phyloP scores from a whole-genome alignment of 2,888 invertebrate genomes.

The Galerucella nymphaeae region DNA sequence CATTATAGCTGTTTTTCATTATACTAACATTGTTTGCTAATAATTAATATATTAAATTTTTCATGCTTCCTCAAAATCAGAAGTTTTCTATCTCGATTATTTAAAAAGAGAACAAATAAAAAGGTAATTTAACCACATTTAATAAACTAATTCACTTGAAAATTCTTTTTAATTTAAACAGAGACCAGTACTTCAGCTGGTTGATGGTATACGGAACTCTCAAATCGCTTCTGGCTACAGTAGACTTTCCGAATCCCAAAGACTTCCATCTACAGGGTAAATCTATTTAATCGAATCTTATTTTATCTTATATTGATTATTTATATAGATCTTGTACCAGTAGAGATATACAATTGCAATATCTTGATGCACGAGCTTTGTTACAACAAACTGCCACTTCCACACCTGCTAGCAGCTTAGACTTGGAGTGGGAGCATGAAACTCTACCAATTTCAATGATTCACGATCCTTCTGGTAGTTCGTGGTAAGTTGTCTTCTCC shows the following conservation, averaged over 20 bases:
- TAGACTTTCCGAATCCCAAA: constrained; percentile 62
- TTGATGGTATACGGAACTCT: constrained; percentile 62
- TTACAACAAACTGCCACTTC: constrained; percentile 63
- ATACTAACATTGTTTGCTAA: constrained; percentile 14
- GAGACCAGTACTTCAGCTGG: constrained; percentile 63
- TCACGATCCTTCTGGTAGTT: constrained; percentile 61
- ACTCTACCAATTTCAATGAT: constrained; percentile 61
- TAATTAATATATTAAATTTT: constrained; percentile 37
- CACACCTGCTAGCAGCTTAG: constrained; percentile 75
- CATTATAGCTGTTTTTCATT: constrained; percentile 3
- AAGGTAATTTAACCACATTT: constrained; percentile 53
- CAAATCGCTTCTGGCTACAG: constrained; percentile 58
- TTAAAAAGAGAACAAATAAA: constrained; percentile 58
- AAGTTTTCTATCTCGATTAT: constrained; percentile 59
- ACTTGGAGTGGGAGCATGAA: constrained; percentile 80
- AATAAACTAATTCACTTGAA: background rate
- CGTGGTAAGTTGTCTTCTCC: constrained; percentile 55
- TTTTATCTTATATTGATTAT: too few species aligned
- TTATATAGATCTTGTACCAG: constrained; percentile 59
- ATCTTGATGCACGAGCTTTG: constrained; percentile 69
- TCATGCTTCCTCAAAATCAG: constrained; percentile 55
- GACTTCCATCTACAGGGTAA: constrained; percentile 61
- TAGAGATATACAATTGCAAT: constrained; percentile 71
- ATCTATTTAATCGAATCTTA: constrained; percentile 20
- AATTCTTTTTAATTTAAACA: constrained; percentile 49